phyloP scores from a whole-genome alignment of 2,888 invertebrate genomes.

The Formica aserva region DNA sequence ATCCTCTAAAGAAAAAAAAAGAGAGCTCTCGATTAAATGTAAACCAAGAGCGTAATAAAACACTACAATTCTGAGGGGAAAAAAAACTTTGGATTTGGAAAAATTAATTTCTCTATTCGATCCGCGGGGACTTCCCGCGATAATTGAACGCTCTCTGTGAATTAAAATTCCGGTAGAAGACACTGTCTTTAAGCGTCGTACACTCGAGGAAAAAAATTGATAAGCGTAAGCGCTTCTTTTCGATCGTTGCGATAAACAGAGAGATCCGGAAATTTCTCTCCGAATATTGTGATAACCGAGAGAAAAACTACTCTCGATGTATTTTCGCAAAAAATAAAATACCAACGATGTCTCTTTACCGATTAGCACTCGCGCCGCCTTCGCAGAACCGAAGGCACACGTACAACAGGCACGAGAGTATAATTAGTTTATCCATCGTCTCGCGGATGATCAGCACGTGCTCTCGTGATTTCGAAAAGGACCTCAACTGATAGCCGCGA shows the following conservation, averaged over 20 bases:
- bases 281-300: not conserved
- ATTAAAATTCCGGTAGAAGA: not conserved
- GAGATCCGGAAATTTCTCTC: not conserved
- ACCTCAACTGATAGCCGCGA: conserved; percentile 25
- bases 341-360: conserved; percentile 60
- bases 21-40: not conserved
- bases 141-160: too few species aligned
- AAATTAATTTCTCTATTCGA: not conserved
- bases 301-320: not conserved
- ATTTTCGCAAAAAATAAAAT: not conserved
- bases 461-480: conserved; percentile 11
- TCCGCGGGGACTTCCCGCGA: too few species aligned
- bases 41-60: not conserved
- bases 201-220: conserved; percentile 15
- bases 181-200: not conserved
- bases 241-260: not conserved
- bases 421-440: conserved; percentile 55
- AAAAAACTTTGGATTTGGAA: not conserved
- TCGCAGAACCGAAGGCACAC: conserved; percentile 33
- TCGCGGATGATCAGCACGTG: not conserved
- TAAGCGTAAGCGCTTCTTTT: not conserved
- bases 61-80: not conserved
- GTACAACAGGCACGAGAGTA: conserved; percentile 59
- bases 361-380: conserved; percentile 1
- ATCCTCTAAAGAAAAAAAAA: conserved; percentile 75